These are phyloP conservation scores for Caenorhabditis panamensis DNA, from an alignment of 2,888 invertebrate genomes.

Conservation along the genomic window DNA sequence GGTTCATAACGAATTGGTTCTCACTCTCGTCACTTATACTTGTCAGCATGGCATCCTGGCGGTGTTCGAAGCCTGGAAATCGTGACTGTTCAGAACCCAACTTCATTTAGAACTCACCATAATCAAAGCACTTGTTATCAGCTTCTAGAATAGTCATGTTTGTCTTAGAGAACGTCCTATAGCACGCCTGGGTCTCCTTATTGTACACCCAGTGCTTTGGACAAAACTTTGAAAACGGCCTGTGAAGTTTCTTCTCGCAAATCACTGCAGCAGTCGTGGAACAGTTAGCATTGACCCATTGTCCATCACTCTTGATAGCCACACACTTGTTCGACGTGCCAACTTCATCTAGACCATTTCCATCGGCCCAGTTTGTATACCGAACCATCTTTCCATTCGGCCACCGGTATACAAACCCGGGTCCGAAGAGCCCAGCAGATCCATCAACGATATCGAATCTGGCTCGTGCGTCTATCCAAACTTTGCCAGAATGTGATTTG, in stretches of 20 bases:
- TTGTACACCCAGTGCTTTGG: constrained; percentile 71
- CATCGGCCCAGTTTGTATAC: constrained; percentile 71
- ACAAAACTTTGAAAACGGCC: constrained; percentile 66
- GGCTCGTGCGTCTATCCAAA: constrained; percentile 73
- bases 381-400: constrained; percentile 71
- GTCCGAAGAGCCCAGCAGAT: constrained; percentile 71
- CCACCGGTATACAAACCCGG: constrained; percentile 75
- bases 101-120: constrained; percentile 54
- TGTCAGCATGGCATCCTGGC: constrained; percentile 72
- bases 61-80: constrained; percentile 67
- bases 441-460: constrained; percentile 74
- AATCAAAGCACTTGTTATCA: constrained; percentile 70
- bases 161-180: constrained; percentile 63
- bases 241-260: constrained; percentile 69
- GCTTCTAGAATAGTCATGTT: constrained; percentile 73
- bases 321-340: constrained; percentile 66
- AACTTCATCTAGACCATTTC: constrained; percentile 58
- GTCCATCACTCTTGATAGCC: constrained; percentile 61
- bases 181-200: constrained; percentile 68
- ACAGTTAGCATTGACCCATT: constrained; percentile 70
- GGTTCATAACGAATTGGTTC: constrained; percentile 69
- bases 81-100: too few species aligned
- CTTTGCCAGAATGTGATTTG: constrained; percentile 27
- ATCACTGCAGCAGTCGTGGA: constrained; percentile 60
- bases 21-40: constrained; percentile 67